Evolutionary conservation across 1,140 invertebrate genomes (phyloP).

Genomic region (Anoplophora glabripennis): DNA sequence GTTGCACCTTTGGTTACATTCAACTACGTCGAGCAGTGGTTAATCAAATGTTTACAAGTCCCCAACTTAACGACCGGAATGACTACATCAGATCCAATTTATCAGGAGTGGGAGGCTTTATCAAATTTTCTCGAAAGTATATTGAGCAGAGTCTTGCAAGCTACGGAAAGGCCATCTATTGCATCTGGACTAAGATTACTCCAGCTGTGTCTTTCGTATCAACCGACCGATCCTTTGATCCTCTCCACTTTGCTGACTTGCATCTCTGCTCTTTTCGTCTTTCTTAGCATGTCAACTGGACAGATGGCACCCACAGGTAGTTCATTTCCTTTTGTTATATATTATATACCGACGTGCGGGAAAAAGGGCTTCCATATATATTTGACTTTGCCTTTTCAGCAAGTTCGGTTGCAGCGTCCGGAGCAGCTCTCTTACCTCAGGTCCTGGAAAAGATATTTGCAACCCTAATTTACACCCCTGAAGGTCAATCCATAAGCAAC

Average conservation of each 20-base stretch:
- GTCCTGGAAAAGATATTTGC: conserved; percentile 86
- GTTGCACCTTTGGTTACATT: conserved; percentile 81
- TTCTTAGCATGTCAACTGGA: conserved; percentile 80
- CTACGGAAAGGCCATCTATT: conserved; percentile 63
- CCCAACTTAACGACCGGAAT: conserved; percentile 43
- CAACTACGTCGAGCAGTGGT: conserved; percentile 72
- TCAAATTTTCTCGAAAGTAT: conserved; percentile 72
- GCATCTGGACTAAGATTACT: conserved; percentile 66
- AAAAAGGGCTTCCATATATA: not conserved
- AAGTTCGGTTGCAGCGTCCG: conserved; percentile 63
- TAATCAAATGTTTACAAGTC: conserved; percentile 55
- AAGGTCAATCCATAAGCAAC: conserved; percentile 57
- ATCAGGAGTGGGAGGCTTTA: conserved; percentile 84
- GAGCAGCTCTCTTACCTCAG: conserved; percentile 67
- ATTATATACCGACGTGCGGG: not conserved
- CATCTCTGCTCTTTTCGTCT: conserved; percentile 86
- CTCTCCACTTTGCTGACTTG: conserved; percentile 81
- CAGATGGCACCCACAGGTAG: conserved; percentile 60
- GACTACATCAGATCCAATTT: conserved; percentile 60
- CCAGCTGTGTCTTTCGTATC: conserved; percentile 70
- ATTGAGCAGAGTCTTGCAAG: conserved; percentile 67
- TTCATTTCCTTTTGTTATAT: not conserved
- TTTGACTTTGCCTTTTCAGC: conserved; percentile 29
- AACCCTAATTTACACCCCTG: conserved; percentile 69
- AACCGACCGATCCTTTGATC: conserved; percentile 73